Evolutionary conservation across 2,113 vertebrate genomes (phyloP).

Genomic region (Osmerus eperlanus): DNA sequence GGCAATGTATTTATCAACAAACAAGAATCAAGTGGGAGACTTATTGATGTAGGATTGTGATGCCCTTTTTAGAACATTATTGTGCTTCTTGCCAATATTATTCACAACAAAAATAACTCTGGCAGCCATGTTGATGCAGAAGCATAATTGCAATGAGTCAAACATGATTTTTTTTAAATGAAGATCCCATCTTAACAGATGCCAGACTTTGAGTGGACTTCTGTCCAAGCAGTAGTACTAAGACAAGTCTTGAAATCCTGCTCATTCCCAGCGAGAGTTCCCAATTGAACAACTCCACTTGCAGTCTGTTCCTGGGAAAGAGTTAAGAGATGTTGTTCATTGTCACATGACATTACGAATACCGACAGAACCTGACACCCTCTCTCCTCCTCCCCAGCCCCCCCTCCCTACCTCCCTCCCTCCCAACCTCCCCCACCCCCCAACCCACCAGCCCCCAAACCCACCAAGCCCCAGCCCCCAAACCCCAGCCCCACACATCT

Average conservation of each 20-base stretch:
- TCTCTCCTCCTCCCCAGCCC: constrained; percentile 4
- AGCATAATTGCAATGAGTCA: too few species aligned
- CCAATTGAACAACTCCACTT: constrained; percentile 19
- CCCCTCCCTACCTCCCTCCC: neutral
- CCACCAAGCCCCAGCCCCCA: neutral
- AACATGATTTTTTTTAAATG: too few species aligned
- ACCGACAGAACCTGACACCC: constrained; percentile 63
- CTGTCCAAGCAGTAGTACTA: too few species aligned
- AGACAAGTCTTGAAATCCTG: neutral
- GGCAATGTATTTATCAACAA: constrained; percentile 14
- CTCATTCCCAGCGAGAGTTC: constrained; percentile 12
- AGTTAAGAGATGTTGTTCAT: constrained; percentile 84
- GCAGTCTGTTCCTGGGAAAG: constrained; percentile 57
- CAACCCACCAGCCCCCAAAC: constrained; percentile 12
- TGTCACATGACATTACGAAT: constrained; percentile 93
- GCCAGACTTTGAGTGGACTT: too few species aligned
- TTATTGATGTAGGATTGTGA: constrained; percentile 26
- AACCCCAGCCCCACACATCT: constrained; percentile 78
- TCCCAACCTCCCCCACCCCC: constrained; percentile 7
- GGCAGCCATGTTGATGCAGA: too few species aligned
- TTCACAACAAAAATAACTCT: too few species aligned
- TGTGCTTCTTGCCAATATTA: too few species aligned
- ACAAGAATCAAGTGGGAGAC: constrained; percentile 36
- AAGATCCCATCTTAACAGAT: too few species aligned
- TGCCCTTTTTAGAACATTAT: too few species aligned